phyloP scores from a whole-genome alignment of 2,113 vertebrate genomes.

The Xyrauchen texanus region DNA sequence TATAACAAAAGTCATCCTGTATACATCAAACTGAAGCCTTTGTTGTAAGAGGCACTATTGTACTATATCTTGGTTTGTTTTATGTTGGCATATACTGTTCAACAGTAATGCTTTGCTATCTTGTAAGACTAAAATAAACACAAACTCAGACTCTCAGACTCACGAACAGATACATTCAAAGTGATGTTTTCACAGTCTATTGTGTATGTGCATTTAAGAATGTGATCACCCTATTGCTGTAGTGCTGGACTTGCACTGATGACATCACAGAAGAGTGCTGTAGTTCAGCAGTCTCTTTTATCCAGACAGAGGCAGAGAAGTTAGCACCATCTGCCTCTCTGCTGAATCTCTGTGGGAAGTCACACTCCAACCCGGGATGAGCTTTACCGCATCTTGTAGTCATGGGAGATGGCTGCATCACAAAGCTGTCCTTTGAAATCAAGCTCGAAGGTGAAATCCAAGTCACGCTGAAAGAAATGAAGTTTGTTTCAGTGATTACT shows the following conservation, averaged over 20 bases:
- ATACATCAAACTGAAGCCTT: slow-evolving; percentile 10
- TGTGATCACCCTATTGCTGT: slow-evolving; percentile 45
- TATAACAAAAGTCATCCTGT: not conserved
- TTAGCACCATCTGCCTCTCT: slow-evolving; percentile 1
- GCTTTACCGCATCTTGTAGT: slow-evolving; percentile 96
- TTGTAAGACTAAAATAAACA: slow-evolving; percentile 40
- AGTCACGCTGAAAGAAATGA: slow-evolving; percentile 81
- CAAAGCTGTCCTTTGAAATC: slow-evolving; percentile 98
- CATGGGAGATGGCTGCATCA: slow-evolving; percentile 94
- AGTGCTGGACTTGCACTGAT: slow-evolving; percentile 33
- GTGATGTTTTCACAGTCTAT: slow-evolving; percentile 36
- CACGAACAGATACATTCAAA: slow-evolving; percentile 45
- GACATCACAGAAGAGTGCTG: slow-evolving; percentile 25
- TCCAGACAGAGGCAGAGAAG: slow-evolving; percentile 36
- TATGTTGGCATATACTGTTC: not conserved
- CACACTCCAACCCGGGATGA: slow-evolving; percentile 39
- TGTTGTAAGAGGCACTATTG: not conserved
- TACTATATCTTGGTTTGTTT: not conserved
- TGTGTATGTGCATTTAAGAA: slow-evolving; percentile 26
- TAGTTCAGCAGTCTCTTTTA: slow-evolving; percentile 12
- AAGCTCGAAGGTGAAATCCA: slow-evolving; percentile 95
- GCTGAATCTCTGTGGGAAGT: not conserved
- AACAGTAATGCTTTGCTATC: slow-evolving; percentile 41
- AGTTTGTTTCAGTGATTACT: too few species aligned
- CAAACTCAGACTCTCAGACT: slow-evolving; percentile 40